Conservation (phyloP, 2,888 invertebrate genomes). For the Augochlorella aurata region DNA sequence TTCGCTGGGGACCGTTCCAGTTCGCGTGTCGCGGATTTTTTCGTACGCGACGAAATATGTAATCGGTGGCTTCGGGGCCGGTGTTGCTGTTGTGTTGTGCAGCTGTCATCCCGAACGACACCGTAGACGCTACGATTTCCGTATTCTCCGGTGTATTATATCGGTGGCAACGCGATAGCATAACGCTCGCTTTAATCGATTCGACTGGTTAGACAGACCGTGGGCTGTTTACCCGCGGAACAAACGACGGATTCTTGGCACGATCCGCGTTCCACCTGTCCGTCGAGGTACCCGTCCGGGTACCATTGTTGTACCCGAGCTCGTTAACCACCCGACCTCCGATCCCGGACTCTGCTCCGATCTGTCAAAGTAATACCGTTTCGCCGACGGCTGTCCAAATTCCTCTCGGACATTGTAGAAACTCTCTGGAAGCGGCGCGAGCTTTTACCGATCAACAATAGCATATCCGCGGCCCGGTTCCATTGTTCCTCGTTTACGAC, state of each 20-base stretch:
- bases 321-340: background rate
- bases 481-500: background rate
- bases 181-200: conserved; percentile 41
- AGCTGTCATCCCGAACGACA: conserved; percentile 1
- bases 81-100: background rate
- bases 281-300: background rate
- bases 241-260: conserved; percentile 20
- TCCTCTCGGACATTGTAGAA: background rate
- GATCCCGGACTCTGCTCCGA: background rate
- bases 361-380: background rate
- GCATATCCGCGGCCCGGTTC: background rate
- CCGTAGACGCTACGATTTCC: background rate
- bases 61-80: background rate
- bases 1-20: background rate
- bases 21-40: background rate
- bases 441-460: background rate
- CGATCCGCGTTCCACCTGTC: conserved; percentile 26
- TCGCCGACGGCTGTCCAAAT: background rate
- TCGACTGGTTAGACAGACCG: conserved; percentile 14
- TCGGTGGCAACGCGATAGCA: conserved; percentile 26
- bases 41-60: background rate
- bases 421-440: background rate
- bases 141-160: conserved; percentile 1
- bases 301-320: background rate
- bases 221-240: conserved; percentile 27